Conservation (phyloP, 2,888 invertebrate genomes). For the Spatulosminthurus flaviceps region DNA sequence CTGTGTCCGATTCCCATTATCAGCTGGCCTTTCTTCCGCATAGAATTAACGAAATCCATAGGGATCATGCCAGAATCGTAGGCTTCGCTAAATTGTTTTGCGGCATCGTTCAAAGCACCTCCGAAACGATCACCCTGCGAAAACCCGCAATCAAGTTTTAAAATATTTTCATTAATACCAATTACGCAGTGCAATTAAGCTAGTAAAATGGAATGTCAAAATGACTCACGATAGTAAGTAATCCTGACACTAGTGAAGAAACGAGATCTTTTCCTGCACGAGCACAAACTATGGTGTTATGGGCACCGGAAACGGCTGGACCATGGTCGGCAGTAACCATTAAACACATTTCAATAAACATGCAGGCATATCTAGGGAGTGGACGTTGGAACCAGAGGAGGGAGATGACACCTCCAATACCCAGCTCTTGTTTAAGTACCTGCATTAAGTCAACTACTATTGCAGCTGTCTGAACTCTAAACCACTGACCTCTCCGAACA, state of each 20-base stretch:
- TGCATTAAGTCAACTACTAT: no score
- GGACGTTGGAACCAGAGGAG: constrained; percentile 98
- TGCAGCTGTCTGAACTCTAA: no score
- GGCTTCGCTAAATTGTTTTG: constrained; percentile 95
- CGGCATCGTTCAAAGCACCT: constrained; percentile 98
- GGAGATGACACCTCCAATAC: constrained; percentile 97
- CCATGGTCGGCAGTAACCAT: constrained; percentile 98
- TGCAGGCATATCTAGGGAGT: constrained; percentile 90
- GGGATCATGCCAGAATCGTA: constrained; percentile 94
- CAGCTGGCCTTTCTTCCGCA: constrained; percentile 94
- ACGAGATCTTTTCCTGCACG: constrained; percentile 97
- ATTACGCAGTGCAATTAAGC: no score
- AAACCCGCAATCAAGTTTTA: neutral
- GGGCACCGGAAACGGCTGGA: constrained; percentile 97
- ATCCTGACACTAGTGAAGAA: constrained; percentile 92
- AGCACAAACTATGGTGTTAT: constrained; percentile 98
- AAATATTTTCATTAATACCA: neutral
- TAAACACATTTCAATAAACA: constrained; percentile 98
- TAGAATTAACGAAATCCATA: constrained; percentile 95
- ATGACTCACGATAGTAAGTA: constrained; percentile 88
- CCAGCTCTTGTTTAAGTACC: constrained; percentile 92
- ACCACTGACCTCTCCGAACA: no score
- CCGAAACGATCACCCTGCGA: constrained; percentile 95
- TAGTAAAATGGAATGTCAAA: no score
- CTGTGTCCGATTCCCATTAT: constrained; percentile 99